Base-by-base conservation (phyloP, 2,113 vertebrate species). In the Peromyscus maniculatus region DNA sequence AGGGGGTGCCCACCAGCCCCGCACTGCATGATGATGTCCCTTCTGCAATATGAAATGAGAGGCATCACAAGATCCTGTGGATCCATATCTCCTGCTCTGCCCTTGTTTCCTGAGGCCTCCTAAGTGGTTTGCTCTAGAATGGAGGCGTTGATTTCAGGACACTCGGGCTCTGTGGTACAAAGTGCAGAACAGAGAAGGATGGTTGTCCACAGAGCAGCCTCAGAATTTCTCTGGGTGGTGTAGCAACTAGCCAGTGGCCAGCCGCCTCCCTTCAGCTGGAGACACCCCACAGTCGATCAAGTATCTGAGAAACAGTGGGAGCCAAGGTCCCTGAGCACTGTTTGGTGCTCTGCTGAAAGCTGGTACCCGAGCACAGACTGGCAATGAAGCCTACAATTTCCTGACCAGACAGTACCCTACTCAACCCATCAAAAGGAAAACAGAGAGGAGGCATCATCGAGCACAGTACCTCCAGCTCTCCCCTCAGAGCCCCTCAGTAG, bases 81-180 rank as follows among this genome's bases (percentile, higher is more conserved):
- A 9, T 72, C 28, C 28, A 7, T 15, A 9, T 15, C 52, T 96
- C 49, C 33, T 8, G 21, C 46, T 19, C 2, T 46, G 28, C 15
- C 43, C 43, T 49, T 52, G 1, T 62, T 36, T 21, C 57, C 92
- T 82, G 57, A 55, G 62, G 72, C 5, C 83, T 22, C 33, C 28
- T 10, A 59, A 52, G n/a, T 72, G 22, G 17, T 83, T 87, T 90
- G 26, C n/a, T 39, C 52, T 77, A 31, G 24, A 93, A 72, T 69
- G 66, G 87, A 95, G 15, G 17, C 39, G 69, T 91, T 87, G 33
- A 83, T 86, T 77, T 77, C 67, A 49, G 77, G 57, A 94, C 75
- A 26, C 15, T 31, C 16, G 39, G 12, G 62, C 57, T 83, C 55
- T 59, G 22, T 16, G 77, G 31, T 74, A 3, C 28, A 91, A 93